Evolutionary conservation across 2,113 vertebrate species (phyloP).

Genomic region (Psilopogon haemacephalus): DNA sequence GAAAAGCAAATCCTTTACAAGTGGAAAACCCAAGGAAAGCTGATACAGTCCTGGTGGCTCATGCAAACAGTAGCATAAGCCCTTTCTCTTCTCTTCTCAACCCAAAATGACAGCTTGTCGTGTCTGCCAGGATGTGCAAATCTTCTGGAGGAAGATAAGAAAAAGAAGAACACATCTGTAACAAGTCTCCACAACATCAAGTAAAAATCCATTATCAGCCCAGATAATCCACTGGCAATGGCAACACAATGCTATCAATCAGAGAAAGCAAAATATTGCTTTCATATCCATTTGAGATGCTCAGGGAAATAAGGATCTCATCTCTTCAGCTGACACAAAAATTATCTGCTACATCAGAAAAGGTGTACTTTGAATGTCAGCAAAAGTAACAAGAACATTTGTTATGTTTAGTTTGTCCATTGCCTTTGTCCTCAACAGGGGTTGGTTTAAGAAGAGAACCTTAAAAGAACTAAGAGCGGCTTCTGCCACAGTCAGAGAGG

Average conservation of each 20-base stretch:
- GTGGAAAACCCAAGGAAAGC: neutral
- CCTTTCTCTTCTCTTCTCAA: neutral
- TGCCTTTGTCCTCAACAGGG: neutral
- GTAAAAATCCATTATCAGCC: constrained; percentile 2
- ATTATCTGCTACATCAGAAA: neutral
- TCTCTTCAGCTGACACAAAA: constrained; percentile 20
- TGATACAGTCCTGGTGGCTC: neutral
- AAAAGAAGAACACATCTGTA: neutral
- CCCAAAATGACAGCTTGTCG: neutral
- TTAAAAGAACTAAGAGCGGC: neutral
- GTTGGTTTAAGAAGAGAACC: neutral
- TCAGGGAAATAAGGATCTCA: constrained; percentile 42
- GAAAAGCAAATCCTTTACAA: neutral
- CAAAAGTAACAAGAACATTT: neutral
- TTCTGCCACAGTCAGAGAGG: neutral
- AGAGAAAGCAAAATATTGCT: constrained; percentile 31
- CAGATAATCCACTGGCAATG: constrained; percentile 29
- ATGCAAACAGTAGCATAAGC: neutral
- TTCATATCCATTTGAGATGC: constrained; percentile 1
- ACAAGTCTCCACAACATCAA: neutral
- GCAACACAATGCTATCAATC: neutral
- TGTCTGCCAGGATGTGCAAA: neutral
- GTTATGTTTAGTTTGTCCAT: neutral
- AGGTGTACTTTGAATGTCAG: neutral
- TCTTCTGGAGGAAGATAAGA: constrained; percentile 15